A percentile compares a stretch with the other conserved stretches of the same genome.
Conservation (phyloP, 2,888 invertebrate genomes). For the Drosophila nigricruria region DNA sequence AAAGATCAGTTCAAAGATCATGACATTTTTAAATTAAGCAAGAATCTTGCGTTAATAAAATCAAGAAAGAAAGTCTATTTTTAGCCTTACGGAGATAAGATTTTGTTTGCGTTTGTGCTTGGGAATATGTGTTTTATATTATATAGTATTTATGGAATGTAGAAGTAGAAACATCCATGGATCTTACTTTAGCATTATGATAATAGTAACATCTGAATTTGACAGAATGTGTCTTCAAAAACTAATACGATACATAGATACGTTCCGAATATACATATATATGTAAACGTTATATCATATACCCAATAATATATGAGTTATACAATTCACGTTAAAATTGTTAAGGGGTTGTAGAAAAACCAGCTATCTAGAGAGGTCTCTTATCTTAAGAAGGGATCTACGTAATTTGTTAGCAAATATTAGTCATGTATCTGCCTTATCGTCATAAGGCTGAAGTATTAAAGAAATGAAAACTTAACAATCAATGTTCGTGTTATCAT, state of each 20-base stretch:
- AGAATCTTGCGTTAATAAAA: neutral
- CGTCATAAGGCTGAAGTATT: slow-evolving; percentile 1
- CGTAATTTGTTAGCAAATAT: slow-evolving; percentile 10
- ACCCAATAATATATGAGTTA: neutral
- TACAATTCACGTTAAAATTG: neutral
- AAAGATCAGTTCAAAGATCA: neutral
- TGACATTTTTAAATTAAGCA: neutral
- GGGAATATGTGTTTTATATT: neutral
- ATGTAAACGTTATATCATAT: neutral
- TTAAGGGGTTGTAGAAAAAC: neutral
- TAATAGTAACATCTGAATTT: no score
- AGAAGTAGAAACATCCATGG: no score
- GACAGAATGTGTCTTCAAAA: no score
- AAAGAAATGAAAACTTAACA: neutral
- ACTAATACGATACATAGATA: no score
- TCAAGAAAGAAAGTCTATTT: neutral
- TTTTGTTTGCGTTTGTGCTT: neutral
- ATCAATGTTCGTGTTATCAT: slow-evolving; percentile 43
- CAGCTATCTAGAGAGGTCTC: neutral
- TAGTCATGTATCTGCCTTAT: slow-evolving; percentile 32
- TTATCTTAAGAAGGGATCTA: slow-evolving; percentile 12
- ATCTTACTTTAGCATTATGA: neutral
- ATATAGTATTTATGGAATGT: neutral
- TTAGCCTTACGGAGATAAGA: neutral
- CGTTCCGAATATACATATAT: no score